Conservation (phyloP, 2,888 invertebrate genomes). For the Apamea sordens region DNA sequence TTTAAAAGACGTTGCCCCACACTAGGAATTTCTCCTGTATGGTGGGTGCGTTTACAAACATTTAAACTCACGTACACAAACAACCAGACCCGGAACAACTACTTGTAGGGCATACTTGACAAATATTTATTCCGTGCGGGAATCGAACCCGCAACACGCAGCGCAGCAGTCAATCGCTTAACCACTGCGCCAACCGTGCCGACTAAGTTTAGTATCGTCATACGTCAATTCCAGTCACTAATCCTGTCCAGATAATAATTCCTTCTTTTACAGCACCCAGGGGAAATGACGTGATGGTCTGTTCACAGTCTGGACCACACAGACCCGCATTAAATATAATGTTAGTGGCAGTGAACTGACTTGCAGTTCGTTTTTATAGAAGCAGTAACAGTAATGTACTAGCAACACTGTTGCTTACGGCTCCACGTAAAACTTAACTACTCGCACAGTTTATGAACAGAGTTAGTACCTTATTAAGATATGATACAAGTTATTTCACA, state of each 20-base stretch:
- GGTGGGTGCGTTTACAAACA: too few relatives aligned
- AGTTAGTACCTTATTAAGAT: conserved; percentile 61
- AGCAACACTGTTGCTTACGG: conserved; percentile 56
- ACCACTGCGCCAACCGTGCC: too few relatives aligned
- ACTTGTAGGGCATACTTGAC: too few relatives aligned
- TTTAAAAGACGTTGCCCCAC: too few relatives aligned
- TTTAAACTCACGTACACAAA: too few relatives aligned
- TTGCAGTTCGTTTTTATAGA: conserved; percentile 49
- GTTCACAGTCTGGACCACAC: conserved; percentile 36
- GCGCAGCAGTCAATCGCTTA: too few relatives aligned
- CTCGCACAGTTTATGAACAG: conserved; percentile 55
- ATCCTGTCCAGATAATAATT: conserved; percentile 1
- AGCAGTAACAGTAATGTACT: conserved; percentile 34
- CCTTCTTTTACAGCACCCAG: not conserved
- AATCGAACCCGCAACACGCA: too few relatives aligned
- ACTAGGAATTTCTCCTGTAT: too few relatives aligned
- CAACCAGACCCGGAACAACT: too few relatives aligned
- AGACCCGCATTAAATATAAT: conserved; percentile 39
- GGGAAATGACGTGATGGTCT: conserved; percentile 35
- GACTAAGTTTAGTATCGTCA: not conserved
- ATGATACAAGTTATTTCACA: conserved; percentile 46
- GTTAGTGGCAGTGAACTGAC: conserved; percentile 44
- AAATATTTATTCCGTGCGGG: too few relatives aligned
- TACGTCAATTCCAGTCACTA: not conserved
- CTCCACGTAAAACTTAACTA: conserved; percentile 51